Conservation (phyloP, 2,888 invertebrate species). For the Drosophila setosimentum region DNA sequence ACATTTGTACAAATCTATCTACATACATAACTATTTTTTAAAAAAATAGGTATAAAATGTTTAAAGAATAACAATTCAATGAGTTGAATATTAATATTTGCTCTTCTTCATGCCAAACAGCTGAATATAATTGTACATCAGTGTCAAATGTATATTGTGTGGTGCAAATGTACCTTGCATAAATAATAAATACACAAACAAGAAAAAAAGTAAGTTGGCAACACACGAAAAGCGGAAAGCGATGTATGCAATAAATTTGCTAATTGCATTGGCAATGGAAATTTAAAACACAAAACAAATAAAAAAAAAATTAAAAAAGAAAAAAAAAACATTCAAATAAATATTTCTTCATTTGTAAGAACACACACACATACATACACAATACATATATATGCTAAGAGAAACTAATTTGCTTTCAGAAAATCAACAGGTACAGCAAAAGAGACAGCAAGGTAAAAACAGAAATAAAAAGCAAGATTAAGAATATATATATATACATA, state of each 20-base stretch:
- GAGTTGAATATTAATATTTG: neutral
- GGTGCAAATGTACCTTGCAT: slow-evolving; percentile 11
- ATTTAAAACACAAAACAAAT: slow-evolving; percentile 35
- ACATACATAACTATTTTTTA: neutral
- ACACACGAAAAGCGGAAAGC: slow-evolving; percentile 63
- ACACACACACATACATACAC: slow-evolving; percentile 9
- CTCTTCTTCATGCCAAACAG: neutral
- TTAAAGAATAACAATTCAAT: neutral
- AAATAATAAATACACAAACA: slow-evolving; percentile 7
- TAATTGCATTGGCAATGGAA: slow-evolving; percentile 83
- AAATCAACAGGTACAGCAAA: slow-evolving; percentile 51
- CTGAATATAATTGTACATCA: slow-evolving; percentile 1
- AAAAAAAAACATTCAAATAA: slow-evolving; percentile 53
- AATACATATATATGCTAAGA: slow-evolving; percentile 3
- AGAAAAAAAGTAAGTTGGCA: slow-evolving; percentile 29
- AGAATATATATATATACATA: slow-evolving; percentile 31
- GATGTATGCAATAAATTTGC: slow-evolving; percentile 66
- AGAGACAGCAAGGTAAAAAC: slow-evolving; percentile 19
- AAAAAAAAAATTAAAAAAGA: slow-evolving; percentile 39
- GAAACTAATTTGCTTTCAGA: slow-evolving; percentile 34
- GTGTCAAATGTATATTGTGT: neutral
- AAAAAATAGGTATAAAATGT: neutral
- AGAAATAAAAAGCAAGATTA: slow-evolving; percentile 30
- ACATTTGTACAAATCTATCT: neutral
- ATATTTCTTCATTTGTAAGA: slow-evolving; percentile 58